Percentiles rank a stretch among this genome's conserved stretches.
Conservation (phyloP, 2,888 invertebrate species). For the Parapristionchus giblindavisi region DNA sequence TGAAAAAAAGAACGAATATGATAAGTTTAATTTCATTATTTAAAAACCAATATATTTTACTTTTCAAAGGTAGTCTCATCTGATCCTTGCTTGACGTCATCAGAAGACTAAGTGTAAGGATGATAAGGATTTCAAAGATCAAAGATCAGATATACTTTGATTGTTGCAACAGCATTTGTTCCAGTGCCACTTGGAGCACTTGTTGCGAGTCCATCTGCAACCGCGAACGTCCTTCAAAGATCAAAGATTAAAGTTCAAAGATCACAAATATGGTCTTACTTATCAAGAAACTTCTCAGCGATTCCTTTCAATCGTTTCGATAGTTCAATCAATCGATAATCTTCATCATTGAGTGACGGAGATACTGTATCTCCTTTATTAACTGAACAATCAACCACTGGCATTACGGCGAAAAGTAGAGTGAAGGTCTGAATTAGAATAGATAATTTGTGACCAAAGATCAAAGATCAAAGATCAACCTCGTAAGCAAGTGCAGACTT, state of each 20-base stretch:
- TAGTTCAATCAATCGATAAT: slow-evolving; percentile 39
- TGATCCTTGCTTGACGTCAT: slow-evolving; percentile 23
- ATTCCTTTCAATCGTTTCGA: slow-evolving; percentile 38
- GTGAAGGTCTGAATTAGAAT: slow-evolving; percentile 37
- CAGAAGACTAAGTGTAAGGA: slow-evolving; percentile 16
- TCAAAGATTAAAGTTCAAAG: slow-evolving; percentile 27
- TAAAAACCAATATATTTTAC: background rate
- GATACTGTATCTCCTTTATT: background rate
- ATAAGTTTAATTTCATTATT: too few relatives aligned
- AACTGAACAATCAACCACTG: slow-evolving; percentile 41
- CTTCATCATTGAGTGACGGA: slow-evolving; percentile 35
- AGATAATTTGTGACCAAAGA: background rate
- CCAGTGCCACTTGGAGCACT: slow-evolving; percentile 8
- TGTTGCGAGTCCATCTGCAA: slow-evolving; percentile 4
- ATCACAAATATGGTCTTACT: slow-evolving; percentile 32
- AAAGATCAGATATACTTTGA: background rate
- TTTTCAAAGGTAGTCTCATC: slow-evolving; percentile 20
- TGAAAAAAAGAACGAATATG: background rate
- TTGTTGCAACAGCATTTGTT: background rate
- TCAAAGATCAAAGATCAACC: slow-evolving; percentile 19
- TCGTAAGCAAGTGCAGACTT: slow-evolving; percentile 31
- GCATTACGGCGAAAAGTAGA: slow-evolving; percentile 41
- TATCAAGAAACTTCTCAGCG: slow-evolving; percentile 38
- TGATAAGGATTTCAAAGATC: too few relatives aligned
- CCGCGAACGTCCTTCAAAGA: slow-evolving; percentile 20